These are phyloP conservation scores for Alloscopus bannaensis DNA, from an alignment of 2,888 invertebrate genomes.

Conservation along the genomic window DNA sequence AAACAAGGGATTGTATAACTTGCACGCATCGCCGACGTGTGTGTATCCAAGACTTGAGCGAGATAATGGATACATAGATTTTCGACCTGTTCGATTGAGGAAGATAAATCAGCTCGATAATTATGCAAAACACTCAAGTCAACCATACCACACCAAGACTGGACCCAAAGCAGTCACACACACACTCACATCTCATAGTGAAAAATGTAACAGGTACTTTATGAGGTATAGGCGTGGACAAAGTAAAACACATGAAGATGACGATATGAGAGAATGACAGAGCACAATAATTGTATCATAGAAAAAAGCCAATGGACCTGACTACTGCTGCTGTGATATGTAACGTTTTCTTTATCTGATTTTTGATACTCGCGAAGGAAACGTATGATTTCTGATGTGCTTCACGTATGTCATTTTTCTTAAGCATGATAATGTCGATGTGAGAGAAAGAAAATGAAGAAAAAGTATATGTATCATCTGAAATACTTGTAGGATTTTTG, in stretches of 20 bases:
- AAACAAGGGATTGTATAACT: too few species aligned
- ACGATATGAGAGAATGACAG: conserved; percentile 8
- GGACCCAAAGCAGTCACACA: conserved; percentile 15
- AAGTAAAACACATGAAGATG: conserved; percentile 1
- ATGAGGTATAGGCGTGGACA: conserved; percentile 50
- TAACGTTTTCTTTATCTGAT: conserved; percentile 18
- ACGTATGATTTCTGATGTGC: too few species aligned
- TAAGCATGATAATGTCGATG: too few species aligned
- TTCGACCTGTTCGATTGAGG: too few species aligned
- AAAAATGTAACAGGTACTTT: conserved; percentile 42
- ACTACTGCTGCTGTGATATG: background rate
- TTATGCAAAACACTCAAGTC: conserved; percentile 45
- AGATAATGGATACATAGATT: too few species aligned
- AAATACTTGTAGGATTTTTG: too few species aligned
- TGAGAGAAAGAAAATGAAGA: too few species aligned
- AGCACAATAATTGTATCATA: background rate
- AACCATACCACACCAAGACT: conserved; percentile 2
- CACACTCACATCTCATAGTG: conserved; percentile 22
- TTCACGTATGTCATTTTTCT: too few species aligned
- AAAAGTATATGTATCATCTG: too few species aligned
- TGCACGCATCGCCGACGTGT: too few species aligned
- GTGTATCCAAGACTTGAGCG: too few species aligned
- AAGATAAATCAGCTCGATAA: conserved; percentile 47
- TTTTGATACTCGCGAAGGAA: too few species aligned
- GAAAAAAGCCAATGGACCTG: background rate